These are phyloP conservation scores for Mesorhabditis sp. DNA, from an alignment of 2,888 invertebrate genomes.

Conservation along the genomic window DNA sequence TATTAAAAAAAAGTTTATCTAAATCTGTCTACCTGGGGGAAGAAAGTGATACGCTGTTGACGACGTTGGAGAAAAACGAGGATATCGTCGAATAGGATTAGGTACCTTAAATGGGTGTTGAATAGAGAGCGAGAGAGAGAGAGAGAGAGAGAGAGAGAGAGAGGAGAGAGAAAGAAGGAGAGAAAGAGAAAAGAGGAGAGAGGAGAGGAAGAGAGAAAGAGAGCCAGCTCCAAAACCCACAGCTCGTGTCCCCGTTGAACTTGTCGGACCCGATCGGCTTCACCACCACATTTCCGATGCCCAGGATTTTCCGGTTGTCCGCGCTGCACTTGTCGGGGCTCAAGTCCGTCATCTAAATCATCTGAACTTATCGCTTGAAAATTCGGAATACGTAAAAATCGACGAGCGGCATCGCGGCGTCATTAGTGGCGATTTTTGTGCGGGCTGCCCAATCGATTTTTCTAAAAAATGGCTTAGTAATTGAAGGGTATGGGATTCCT, in stretches of 20 bases:
- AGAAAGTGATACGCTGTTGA: constrained; percentile 19
- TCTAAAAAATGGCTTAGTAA: not conserved
- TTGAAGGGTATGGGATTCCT: not conserved
- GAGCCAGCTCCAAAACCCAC: not conserved
- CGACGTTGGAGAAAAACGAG: constrained; percentile 30
- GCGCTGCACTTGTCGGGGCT: constrained; percentile 7
- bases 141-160: no score
- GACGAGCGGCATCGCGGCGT: constrained; percentile 5
- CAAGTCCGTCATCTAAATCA: constrained; percentile 15
- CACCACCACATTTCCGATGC: constrained; percentile 15
- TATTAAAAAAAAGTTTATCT: not conserved
- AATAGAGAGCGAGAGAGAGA: no score
- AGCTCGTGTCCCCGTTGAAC: constrained; percentile 6
- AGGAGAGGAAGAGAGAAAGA: no score
- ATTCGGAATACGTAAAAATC: not conserved
- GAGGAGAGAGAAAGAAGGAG: no score
- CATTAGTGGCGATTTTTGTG: not conserved
- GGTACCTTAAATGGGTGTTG: constrained; percentile 13
- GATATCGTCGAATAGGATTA: constrained; percentile 40
- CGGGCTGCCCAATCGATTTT: not conserved
- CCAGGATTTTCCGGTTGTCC: constrained; percentile 14
- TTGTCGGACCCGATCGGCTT: not conserved
- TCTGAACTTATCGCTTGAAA: not conserved
- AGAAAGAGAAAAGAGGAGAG: no score
- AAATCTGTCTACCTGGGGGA: constrained; percentile 13